These are phyloP conservation scores for Bryconaethiops microstoma DNA, from an alignment of 2,797 vertebrate genomes.

Conservation along the genomic window DNA sequence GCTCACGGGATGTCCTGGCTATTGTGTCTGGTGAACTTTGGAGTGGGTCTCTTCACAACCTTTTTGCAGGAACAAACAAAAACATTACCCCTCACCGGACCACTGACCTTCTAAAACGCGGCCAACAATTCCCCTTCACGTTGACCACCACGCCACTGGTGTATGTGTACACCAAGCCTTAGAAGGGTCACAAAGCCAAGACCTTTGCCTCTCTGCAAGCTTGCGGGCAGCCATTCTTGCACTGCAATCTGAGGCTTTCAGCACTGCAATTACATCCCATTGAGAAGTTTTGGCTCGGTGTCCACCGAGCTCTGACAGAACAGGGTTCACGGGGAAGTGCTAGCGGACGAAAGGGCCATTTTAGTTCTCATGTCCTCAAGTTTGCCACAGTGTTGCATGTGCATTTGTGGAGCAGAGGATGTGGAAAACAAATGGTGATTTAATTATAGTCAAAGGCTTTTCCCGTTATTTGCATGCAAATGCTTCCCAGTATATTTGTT, in stretches of 20 bases:
- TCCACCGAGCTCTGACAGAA: constrained; percentile 32
- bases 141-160: constrained; percentile 13
- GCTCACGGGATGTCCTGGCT: constrained; percentile 31
- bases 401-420: constrained; percentile 43
- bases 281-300: constrained; percentile 34
- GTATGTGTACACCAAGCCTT: not conserved
- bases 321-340: constrained; percentile 39
- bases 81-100: constrained; percentile 33
- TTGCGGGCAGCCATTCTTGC: constrained; percentile 47
- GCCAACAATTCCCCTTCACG: constrained; percentile 34
- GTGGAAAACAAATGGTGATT: constrained; percentile 40
- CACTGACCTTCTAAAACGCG: constrained; percentile 52
- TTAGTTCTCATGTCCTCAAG: constrained; percentile 44
- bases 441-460: constrained; percentile 49
- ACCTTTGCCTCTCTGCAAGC: constrained; percentile 42
- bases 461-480: constrained; percentile 53
- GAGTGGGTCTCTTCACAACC: constrained; percentile 28
- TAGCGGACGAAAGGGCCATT: constrained; percentile 29
- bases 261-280: constrained; percentile 47
- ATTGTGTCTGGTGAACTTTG: constrained; percentile 26
- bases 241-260: constrained; percentile 46
- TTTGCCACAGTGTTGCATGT: constrained; percentile 40
- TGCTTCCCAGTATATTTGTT: constrained; percentile 42
- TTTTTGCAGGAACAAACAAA: constrained; percentile 42
- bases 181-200: constrained; percentile 36